Percentiles rank a stretch among this genome's conserved stretches.
These are phyloP conservation scores for Sycophaga agraensis DNA, from an alignment of 1,140 invertebrate genomes.

Conservation along the genomic window DNA sequence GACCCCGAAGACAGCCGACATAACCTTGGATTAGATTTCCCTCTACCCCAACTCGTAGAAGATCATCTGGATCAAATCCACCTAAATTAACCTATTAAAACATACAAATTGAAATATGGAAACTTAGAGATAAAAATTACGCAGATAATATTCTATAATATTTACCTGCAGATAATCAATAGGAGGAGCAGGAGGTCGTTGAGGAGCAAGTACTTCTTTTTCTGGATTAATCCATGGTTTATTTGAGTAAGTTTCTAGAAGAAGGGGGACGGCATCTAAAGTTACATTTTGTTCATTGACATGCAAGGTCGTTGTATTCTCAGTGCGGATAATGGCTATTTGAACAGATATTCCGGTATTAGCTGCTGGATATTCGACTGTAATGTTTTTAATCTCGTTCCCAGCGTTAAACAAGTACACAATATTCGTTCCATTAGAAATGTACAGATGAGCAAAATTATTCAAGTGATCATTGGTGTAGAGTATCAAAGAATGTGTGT, in stretches of 20 bases:
- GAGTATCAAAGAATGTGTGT: conserved; percentile 76
- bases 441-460: conserved; percentile 89
- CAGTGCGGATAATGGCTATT: conserved; percentile 75
- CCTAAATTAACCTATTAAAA: conserved; percentile 73
- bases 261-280: conserved; percentile 67
- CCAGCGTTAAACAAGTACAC: conserved; percentile 83
- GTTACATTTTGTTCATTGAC: conserved; percentile 80
- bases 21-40: conserved; percentile 68
- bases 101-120: too few species aligned
- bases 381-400: conserved; percentile 77
- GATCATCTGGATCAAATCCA: conserved; percentile 75
- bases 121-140: conserved; percentile 4
- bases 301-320: conserved; percentile 74
- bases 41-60: conserved; percentile 65
- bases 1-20: conserved; percentile 84
- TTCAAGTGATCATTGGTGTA: conserved; percentile 92
- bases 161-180: conserved; percentile 78
- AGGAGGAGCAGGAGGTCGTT: conserved; percentile 78
- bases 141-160: neutral
- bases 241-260: conserved; percentile 76
- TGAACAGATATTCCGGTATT: conserved; percentile 82
- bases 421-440: conserved; percentile 72
- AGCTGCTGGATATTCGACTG: conserved; percentile 69
- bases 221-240: conserved; percentile 84
- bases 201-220: conserved; percentile 80